These are phyloP conservation scores for Aelia acuminata DNA, from an alignment of 2,888 invertebrate species.

Conservation along the genomic window DNA sequence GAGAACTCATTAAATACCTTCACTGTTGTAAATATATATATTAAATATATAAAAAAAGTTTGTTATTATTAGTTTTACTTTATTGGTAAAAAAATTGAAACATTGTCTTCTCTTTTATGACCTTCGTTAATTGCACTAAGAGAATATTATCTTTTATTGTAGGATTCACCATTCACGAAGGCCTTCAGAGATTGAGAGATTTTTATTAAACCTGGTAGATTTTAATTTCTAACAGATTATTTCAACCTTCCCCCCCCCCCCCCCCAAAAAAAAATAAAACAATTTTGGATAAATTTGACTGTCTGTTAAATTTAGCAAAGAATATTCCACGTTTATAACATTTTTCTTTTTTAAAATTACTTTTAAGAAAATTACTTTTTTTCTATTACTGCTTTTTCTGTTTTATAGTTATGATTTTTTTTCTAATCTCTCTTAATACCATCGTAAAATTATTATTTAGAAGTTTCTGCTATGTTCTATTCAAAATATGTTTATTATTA, in stretches of 20 bases:
- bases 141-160: not conserved
- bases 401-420: not conserved
- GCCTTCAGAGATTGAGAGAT: not conserved
- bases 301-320: not conserved
- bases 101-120: too few species aligned
- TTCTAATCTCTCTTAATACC: not conserved
- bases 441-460: not conserved
- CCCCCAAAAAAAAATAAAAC: too few species aligned
- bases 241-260: too few species aligned
- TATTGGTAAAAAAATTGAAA: too few species aligned
- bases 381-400: not conserved
- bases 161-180: not conserved
- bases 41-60: too few species aligned
- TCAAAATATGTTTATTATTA: too few species aligned
- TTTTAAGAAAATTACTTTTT: too few species aligned
- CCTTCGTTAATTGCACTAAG: too few species aligned
- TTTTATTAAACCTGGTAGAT: not conserved
- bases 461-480: not conserved
- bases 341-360: not conserved
- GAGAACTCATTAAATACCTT: too few species aligned
- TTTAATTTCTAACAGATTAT: too few species aligned
- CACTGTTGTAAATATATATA: too few species aligned
- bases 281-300: not conserved
- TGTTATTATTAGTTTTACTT: too few species aligned
- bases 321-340: not conserved